Conservation (phyloP, 2,888 invertebrate genomes). For the Acanthosepion lycidas region DNA sequence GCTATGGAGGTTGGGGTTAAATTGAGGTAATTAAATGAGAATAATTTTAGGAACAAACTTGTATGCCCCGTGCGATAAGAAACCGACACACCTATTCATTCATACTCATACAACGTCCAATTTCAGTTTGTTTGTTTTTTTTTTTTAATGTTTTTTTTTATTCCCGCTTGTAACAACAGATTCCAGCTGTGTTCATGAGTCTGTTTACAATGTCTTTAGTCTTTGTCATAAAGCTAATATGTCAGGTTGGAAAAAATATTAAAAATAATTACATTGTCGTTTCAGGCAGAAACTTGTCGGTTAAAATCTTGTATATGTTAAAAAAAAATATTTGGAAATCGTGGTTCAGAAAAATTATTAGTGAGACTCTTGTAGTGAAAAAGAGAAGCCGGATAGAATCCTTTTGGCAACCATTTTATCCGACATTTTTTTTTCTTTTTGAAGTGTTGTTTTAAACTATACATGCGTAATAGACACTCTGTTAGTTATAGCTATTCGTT, state of each 20-base stretch:
- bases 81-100: not conserved
- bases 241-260: not conserved
- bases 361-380: not conserved
- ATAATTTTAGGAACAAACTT: not conserved
- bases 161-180: not conserved
- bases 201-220: not conserved
- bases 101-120: not conserved
- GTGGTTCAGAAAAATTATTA: not conserved
- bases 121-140: not conserved
- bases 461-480: constrained; percentile 11
- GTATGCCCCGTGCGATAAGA: not conserved
- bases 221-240: not conserved
- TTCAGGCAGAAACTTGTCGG: not conserved
- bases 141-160: too few relatives aligned
- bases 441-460: not conserved
- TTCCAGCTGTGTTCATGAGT: not conserved
- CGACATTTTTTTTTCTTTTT: not conserved
- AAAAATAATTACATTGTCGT: constrained; percentile 16
- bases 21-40: too few relatives aligned
- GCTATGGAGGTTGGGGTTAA: too few relatives aligned
- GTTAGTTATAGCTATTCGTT: not conserved
- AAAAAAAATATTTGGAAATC: not conserved
- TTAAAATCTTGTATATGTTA: not conserved
- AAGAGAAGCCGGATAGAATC: not conserved
- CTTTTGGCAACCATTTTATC: not conserved